Evolutionary conservation across 2,888 invertebrate genomes (phyloP), one percentile per base, ranked within the genome.

Genomic region (Flexamia atlantica): DNA sequence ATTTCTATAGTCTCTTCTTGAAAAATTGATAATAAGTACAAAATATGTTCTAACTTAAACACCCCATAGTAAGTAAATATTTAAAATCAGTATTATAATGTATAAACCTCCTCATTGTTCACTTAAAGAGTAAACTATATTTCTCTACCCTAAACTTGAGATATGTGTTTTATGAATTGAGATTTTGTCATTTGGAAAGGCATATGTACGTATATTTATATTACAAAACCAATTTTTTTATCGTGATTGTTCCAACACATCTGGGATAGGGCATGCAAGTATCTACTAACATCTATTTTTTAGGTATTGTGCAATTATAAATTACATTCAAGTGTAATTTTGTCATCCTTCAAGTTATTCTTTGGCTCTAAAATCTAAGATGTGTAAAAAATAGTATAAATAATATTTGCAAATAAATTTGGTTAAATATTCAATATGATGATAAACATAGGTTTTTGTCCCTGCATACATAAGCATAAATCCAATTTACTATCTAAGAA

Each of bases 121-220:
- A 76, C 74, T 76, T 76, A 76, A 46, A 76, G 42, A 76, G 46
- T 7, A 28, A 74, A 46, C 28, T 46, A 23, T 46, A 46, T 76
- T 25, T 28, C 7, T 28, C 46, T 76, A 76, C 14, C 2, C 74
- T 76, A 76, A 46, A 40, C 36, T 46, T 25, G 74, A 76, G 74
- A 76, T 76, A 76, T 76, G 74, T 76, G 74, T 76, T 42, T 46
- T 46, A 46, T 76, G 74, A 76, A 76, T 76, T 76, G 74, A 46
- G 74, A 76, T 76, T 28, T 40, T 76, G 74, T 46, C 40, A 20
- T 40, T 20, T 46, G 79, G 79, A 79, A 79, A 79, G 79, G 79
- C 79, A 79, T 79, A 57, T 79, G 79, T 79, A 79, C 79, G 79
- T 79, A 79, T 79, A 79, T 79, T 32, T 32, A 79, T 36, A 79